A percentile compares a stretch with the other conserved stretches of the same genome.
phyloP scores from a whole-genome alignment of 2,113 vertebrate genomes.

The Galbula dea region DNA sequence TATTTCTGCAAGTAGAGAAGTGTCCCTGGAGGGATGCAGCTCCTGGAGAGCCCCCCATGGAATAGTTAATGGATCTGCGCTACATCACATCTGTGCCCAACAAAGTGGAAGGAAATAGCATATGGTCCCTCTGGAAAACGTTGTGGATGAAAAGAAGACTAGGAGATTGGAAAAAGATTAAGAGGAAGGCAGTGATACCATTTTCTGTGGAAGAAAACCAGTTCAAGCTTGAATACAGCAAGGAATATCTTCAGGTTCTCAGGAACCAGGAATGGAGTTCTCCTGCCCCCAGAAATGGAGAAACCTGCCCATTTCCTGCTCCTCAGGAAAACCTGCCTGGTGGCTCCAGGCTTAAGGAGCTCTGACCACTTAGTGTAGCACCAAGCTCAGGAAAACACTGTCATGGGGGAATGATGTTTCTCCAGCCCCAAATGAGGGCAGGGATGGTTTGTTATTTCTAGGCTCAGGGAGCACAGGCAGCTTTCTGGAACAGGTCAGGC shows the following conservation, averaged over 20 bases:
- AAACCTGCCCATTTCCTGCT: no score
- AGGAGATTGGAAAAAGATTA: not conserved
- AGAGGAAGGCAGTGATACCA: not conserved
- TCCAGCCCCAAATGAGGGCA: not conserved
- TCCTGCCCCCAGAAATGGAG: no score
- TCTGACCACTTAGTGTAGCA: rapidly evolving
- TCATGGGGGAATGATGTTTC: not conserved
- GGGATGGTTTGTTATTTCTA: not conserved
- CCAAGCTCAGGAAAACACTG: rapidly evolving
- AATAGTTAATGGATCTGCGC: not conserved
- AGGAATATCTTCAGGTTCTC: not conserved
- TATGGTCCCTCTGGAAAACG: not conserved
- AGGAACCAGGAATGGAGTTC: no score
- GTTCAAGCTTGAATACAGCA: not conserved
- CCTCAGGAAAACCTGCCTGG: not conserved
- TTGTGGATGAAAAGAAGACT: not conserved
- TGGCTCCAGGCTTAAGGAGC: not conserved
- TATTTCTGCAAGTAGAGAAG: not conserved
- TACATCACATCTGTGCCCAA: not conserved
- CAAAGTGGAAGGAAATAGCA: not conserved
- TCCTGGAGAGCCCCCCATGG: not conserved
- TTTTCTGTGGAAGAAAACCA: not conserved
- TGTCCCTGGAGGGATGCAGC: not conserved
- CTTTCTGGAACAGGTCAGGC: not conserved
- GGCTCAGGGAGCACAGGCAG: not conserved